Percentiles rank a stretch among this genome's conserved stretches.
These are phyloP conservation scores for Eulemur macaco DNA, from an alignment of 2,113 vertebrate species.

Conservation along the genomic window DNA sequence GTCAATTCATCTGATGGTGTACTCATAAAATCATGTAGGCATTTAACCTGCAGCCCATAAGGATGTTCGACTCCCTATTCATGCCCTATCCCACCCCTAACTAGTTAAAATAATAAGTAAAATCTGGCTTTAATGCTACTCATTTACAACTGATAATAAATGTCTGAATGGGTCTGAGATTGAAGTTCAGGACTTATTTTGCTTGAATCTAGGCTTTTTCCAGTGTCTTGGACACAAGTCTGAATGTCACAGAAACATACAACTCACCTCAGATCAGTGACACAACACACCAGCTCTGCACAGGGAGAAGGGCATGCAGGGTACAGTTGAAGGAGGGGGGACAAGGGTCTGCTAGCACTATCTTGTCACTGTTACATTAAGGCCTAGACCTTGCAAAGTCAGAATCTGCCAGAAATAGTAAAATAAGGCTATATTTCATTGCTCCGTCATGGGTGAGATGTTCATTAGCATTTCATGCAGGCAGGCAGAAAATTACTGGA, in stretches of 20 bases:
- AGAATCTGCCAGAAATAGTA: slow-evolving; percentile 55
- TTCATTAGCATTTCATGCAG: slow-evolving; percentile 73
- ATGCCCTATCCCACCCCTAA: neutral
- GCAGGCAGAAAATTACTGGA: slow-evolving; percentile 68
- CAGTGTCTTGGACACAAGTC: neutral
- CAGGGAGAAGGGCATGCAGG: neutral
- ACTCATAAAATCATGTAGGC: slow-evolving; percentile 51
- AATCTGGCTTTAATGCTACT: neutral
- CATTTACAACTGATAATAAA: neutral
- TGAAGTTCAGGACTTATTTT: neutral
- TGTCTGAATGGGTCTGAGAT: neutral
- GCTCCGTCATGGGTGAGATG: slow-evolving; percentile 54
- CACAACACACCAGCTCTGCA: neutral
- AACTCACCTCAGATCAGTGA: neutral
- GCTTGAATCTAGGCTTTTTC: neutral
- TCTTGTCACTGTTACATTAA: slow-evolving; percentile 23
- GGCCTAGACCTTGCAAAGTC: slow-evolving; percentile 44
- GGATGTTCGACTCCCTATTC: neutral
- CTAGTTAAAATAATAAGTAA: slow-evolving; percentile 45
- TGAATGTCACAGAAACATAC: neutral
- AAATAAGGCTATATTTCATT: slow-evolving; percentile 15
- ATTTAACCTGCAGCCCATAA: slow-evolving; percentile 41
- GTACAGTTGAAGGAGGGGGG: neutral
- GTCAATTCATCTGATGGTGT: slow-evolving; percentile 12
- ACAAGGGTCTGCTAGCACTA: neutral